Percentiles rank a stretch among this genome's conserved stretches.
phyloP scores from a whole-genome alignment of 2,797 vertebrate genomes.

The Sebastes miniatus region DNA sequence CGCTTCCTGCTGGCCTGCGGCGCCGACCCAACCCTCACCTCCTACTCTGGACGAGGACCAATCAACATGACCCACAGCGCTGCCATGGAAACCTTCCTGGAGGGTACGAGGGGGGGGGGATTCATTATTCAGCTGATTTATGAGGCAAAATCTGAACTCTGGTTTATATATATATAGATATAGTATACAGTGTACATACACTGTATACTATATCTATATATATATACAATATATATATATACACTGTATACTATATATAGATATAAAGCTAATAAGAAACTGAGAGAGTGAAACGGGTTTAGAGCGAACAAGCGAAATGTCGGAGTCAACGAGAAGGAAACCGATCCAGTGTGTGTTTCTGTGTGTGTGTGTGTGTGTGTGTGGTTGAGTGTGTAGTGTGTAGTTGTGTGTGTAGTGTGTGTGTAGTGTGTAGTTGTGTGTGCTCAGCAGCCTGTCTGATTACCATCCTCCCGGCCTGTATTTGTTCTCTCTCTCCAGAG shows the following conservation, averaged over 20 bases:
- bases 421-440: neutral
- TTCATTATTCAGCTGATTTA: neutral
- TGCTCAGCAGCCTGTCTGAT: slow-evolving; percentile 39
- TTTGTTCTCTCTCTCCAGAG: slow-evolving; percentile 62
- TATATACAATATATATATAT: no score
- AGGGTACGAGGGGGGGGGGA: slow-evolving; percentile 75
- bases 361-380: neutral
- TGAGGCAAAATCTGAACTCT: neutral
- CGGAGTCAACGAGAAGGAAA: slow-evolving; percentile 5
- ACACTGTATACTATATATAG: no score
- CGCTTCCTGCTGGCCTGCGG: slow-evolving; percentile 90
- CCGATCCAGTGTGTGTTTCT: neutral
- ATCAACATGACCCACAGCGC: slow-evolving; percentile 96
- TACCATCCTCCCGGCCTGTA: slow-evolving; percentile 51
- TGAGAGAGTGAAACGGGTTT: neutral
- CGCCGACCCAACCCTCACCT: slow-evolving; percentile 92
- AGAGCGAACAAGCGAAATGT: neutral
- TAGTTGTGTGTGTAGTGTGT: neutral
- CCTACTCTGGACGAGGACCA: slow-evolving; percentile 91
- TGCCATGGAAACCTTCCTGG: slow-evolving; percentile 92
- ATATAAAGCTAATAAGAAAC: neutral
- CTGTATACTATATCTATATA: no score
- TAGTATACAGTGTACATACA: no score
- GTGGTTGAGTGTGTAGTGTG: neutral
- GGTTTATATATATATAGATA: no score